Evolutionary conservation across 2,797 vertebrate species (phyloP).

Genomic region (Tadarida brasiliensis): DNA sequence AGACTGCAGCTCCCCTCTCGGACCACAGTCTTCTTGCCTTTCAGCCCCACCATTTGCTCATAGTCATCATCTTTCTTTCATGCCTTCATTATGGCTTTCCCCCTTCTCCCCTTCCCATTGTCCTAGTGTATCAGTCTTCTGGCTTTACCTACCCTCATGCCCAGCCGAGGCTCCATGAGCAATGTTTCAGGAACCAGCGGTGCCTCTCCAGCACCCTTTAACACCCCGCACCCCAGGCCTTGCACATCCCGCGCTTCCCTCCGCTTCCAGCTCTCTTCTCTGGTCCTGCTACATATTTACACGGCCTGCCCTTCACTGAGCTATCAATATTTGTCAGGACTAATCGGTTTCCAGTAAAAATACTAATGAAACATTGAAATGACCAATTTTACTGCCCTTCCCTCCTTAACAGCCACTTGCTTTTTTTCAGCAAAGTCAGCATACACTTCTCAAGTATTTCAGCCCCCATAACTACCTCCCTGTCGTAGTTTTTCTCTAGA

Average conservation of each 20-base stretch:
- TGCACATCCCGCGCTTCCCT: not conserved
- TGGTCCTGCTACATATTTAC: not conserved
- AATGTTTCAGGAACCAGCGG: not conserved
- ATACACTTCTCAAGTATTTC: not conserved
- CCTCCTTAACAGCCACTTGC: not conserved
- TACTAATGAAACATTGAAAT: slow-evolving; percentile 8
- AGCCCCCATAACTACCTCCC: not conserved
- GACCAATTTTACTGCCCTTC: not conserved
- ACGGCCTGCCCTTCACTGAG: not conserved
- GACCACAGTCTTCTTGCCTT: not conserved
- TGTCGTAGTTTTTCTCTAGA: not conserved
- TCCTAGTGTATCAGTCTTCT: not conserved
- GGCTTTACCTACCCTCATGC: not conserved
- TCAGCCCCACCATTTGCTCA: not conserved
- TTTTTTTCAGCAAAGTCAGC: not conserved
- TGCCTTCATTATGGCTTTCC: not conserved
- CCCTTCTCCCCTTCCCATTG: not conserved
- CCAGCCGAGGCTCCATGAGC: too few relatives aligned
- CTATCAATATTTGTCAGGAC: not conserved
- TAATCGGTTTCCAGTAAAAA: not conserved
- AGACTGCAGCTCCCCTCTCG: not conserved
- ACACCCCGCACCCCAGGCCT: not conserved
- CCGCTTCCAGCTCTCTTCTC: not conserved
- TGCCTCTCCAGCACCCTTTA: not conserved
- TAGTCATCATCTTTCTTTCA: not conserved